These are phyloP conservation scores for Nannoperca obscura DNA, from an alignment of 2,797 vertebrate genomes.

Conservation along the genomic window DNA sequence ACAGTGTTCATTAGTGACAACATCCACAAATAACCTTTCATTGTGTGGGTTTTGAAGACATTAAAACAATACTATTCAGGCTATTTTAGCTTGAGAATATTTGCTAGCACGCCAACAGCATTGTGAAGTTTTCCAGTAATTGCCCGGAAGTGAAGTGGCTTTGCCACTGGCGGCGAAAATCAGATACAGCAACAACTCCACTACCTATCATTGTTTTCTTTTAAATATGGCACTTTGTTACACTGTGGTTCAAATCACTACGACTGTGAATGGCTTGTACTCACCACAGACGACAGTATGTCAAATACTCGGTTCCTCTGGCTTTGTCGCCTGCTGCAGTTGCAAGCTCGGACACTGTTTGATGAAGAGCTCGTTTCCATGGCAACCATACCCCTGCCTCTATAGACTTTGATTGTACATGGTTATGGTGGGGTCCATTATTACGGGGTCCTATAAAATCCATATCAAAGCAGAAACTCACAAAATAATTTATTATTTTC, in stretches of 20 bases:
- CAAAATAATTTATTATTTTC: neutral
- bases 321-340: neutral
- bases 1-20: neutral
- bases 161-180: neutral
- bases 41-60: neutral
- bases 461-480: neutral
- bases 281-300: constrained; percentile 20
- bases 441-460: too few relatives aligned
- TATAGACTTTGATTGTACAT: neutral
- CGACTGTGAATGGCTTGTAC: neutral
- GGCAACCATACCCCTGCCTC: constrained; percentile 16
- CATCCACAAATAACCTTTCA: neutral
- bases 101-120: neutral
- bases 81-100: neutral
- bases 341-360: neutral
- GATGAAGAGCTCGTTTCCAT: constrained; percentile 41
- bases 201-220: neutral
- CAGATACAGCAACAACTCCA: neutral
- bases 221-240: fast-evolving
- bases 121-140: neutral
- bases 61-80: neutral
- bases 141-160: neutral
- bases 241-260: too few relatives aligned
- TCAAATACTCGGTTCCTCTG: neutral
- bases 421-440: neutral